Evolutionary conservation across 2,797 vertebrate genomes (phyloP), one percentile per base, ranked within the genome.

Genomic region (Schizopygopsis malacanthus): DNA sequence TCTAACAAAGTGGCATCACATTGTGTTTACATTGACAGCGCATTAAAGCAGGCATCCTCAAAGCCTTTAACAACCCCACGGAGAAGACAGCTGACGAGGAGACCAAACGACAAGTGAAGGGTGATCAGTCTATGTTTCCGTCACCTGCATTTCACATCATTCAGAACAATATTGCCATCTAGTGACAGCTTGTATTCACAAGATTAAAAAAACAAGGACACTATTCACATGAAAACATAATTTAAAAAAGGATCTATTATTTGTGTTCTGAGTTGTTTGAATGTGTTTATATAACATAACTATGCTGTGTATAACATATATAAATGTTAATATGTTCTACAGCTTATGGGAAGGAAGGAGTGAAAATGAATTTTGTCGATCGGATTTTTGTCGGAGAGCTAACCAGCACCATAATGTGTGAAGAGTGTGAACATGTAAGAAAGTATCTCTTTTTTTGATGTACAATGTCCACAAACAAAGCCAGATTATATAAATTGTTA

Each of bases 361-460:
- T 99, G 91, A 99, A 96, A 96, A 97, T 98, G 97, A 99, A 99
- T 94, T 97, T 99, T 91, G 97, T 99, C 88, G 97, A 99, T 94
- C 97, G 95, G 88, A 98, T 99, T 94, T 99, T 99, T 94, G 96
- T 99, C 78, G 98, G 98, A 92, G 98, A 99, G 95, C 95, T 99
- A 91, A 99, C 97, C 89, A 99, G 97, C 96, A 99, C 97, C 69
- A 97, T 99, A 89, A 99, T 99, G 98, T 99, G 98, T 95, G 98
- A 99, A 93, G 98, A 98, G 94, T 99, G 98, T 92, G 96, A 97
- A 91, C 97, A 99, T 91, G 98, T 99, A 96, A 95, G 98, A 96
- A 91, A 33, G 33, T 92, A 93, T 90, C 88, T 75, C 0, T 45
- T 92, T 93, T 89, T 88, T 75, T 28, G 11, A 77, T 50, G 59